These are phyloP conservation scores for Melanostoma scalare DNA, from an alignment of 2,888 invertebrate genomes.

Conservation along the genomic window DNA sequence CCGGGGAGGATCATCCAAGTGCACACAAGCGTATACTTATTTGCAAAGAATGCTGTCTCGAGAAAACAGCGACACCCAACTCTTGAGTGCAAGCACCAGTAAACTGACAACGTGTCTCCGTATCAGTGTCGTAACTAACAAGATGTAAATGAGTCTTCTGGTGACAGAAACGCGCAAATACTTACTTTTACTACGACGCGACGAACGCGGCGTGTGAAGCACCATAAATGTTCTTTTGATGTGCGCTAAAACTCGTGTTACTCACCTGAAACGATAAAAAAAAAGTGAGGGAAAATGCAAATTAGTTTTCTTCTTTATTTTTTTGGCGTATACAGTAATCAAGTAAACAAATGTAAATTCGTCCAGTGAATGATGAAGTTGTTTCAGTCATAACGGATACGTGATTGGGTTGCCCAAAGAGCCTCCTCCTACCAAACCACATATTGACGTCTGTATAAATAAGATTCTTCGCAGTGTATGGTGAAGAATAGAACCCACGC, in stretches of 20 bases:
- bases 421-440: conserved; percentile 7
- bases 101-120: conserved; percentile 57
- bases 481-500: conserved; percentile 48
- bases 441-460: conserved; percentile 36
- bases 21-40: conserved; percentile 24
- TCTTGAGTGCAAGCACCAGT: conserved; percentile 26
- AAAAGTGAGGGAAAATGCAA: conserved; percentile 55
- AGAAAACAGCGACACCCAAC: conserved; percentile 57
- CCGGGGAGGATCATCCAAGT: conserved; percentile 28
- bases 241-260: conserved; percentile 64
- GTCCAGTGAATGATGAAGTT: conserved; percentile 65
- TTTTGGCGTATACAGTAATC: conserved; percentile 54
- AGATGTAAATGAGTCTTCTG: conserved; percentile 69
- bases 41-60: conserved; percentile 51
- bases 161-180: conserved; percentile 65
- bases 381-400: conserved; percentile 66
- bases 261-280: conserved; percentile 68
- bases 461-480: neutral
- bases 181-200: conserved; percentile 40
- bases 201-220: conserved; percentile 35
- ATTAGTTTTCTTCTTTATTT: conserved; percentile 44
- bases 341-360: conserved; percentile 69
- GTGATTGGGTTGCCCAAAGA: conserved; percentile 63
- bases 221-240: conserved; percentile 38
- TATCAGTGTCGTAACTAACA: conserved; percentile 57